Base-by-base conservation (phyloP, 2,797 vertebrate species). In the Tenualosa ilisha region DNA sequence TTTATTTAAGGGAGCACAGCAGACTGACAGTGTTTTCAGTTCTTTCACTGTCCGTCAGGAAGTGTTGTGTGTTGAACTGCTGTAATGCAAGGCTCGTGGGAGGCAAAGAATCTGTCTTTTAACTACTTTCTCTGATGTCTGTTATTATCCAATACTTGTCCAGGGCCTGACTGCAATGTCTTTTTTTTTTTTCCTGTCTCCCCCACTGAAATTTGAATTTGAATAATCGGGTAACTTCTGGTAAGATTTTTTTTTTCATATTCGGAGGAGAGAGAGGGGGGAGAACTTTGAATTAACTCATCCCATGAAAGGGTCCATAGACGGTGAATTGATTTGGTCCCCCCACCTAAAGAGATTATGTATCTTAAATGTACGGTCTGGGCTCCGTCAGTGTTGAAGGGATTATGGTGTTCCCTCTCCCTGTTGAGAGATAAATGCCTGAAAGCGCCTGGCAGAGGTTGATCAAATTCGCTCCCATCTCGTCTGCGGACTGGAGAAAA, bases 331-430 rank as follows among this genome's bases (percentile, higher is more conserved):
- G 46, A 83, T 87, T 87, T 68, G 81, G 83, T 53, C 68, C 82
- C 81, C 72, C 37, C 37, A 86, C 83, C 84, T 88, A 86, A 87
- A 87, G 84, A 85, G 86, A 89, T 86, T 82, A 87, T 82, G 85
- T 81, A 87, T 87, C 84, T 59, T 82, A 84, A 86, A 86, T 83
- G 81, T 59, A 75, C 83, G 81, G 83, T 79, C 63, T 84, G 51
- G 82, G 81, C 79, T 85, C 37, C 51, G 17, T 75, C 82, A 83
- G 43, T 49, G 86, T 81, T 88, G 63, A 63, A 85, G 53, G 53
- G 54, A 88, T 87, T 85, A 85, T 75, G 82, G 87, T 82, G 65
- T 86, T 81, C 81, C 7, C 85, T 84, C 81, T 87, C 37, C 82
- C 83, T 82, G 81, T 83, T 20, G 84, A 84, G 63, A 83, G 86